Percentiles rank a stretch among this genome's conserved stretches.
Conservation (phyloP, 2,113 vertebrate species). For the Austrofundulus limnaeus region DNA sequence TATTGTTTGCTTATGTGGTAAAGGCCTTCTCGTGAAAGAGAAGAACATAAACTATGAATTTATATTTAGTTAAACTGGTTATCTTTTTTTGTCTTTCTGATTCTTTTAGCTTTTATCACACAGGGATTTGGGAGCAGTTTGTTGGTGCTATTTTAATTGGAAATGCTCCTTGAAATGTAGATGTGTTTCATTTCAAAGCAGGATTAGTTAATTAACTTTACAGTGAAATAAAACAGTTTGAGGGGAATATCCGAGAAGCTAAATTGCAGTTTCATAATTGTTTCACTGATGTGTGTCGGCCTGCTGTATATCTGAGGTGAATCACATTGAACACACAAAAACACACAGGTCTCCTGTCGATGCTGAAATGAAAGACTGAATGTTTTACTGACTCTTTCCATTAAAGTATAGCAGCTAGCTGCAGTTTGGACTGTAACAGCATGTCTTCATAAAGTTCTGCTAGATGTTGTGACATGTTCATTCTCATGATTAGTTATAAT, state of each 20-base stretch:
- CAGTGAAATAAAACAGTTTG: constrained; percentile 13
- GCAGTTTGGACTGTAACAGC: too few relatives aligned
- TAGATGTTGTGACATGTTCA: too few relatives aligned
- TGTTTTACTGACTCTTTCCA: too few relatives aligned
- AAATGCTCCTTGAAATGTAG: constrained; percentile 25
- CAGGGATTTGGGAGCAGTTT: constrained; percentile 6
- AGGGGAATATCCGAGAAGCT: background rate
- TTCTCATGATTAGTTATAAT: too few relatives aligned
- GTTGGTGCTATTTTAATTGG: constrained; percentile 59
- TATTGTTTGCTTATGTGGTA: constrained; percentile 7
- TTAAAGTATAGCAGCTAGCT: too few relatives aligned
- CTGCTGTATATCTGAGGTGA: too few relatives aligned
- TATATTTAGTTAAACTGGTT: constrained; percentile 19
- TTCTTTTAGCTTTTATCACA: constrained; percentile 16
- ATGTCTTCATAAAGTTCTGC: too few relatives aligned
- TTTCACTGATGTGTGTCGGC: background rate
- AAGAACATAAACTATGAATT: constrained; percentile 42
- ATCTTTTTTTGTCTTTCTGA: constrained; percentile 8
- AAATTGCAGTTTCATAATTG: background rate
- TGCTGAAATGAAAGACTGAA: background rate
- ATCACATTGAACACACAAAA: background rate
- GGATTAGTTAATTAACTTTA: constrained; percentile 4
- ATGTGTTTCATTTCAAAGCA: constrained; percentile 18
- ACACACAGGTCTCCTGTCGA: too few relatives aligned
- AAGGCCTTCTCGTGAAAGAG: constrained; percentile 23